These are phyloP conservation scores for Climacteris rufus DNA, from an alignment of 2,113 vertebrate genomes.

Conservation along the genomic window DNA sequence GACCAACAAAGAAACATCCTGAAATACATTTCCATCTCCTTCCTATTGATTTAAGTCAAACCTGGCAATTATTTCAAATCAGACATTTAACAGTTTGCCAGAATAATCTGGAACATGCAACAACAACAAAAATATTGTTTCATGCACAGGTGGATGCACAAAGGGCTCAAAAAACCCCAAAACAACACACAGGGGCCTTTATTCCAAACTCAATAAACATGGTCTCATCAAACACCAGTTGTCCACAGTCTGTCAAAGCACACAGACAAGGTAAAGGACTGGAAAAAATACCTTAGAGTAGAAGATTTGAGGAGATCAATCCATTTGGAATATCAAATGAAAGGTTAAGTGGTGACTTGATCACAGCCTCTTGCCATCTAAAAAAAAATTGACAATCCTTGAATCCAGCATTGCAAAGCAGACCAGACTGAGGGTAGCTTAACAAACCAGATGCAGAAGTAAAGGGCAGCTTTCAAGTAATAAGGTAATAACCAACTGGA, in stretches of 20 bases:
- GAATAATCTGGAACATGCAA: neutral
- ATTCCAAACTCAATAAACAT: neutral
- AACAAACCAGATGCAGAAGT: neutral
- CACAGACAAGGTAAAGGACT: neutral
- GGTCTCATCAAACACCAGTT: neutral
- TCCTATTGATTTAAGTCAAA: constrained; percentile 49
- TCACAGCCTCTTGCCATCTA: neutral
- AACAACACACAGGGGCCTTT: neutral
- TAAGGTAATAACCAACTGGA: neutral
- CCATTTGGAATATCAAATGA: neutral
- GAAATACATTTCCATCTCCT: constrained; percentile 48
- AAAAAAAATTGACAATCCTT: neutral
- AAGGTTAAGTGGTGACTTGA: neutral
- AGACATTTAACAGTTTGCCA: neutral
- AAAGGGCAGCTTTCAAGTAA: neutral
- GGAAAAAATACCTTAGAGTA: neutral
- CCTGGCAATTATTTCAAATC: constrained; percentile 41
- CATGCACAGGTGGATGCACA: neutral
- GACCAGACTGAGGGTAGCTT: neutral
- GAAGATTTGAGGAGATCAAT: neutral
- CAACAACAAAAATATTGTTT: neutral
- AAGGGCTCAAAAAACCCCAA: neutral
- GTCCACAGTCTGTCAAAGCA: neutral
- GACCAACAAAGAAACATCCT: constrained; percentile 48
- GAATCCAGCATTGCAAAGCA: neutral